Base-by-base conservation (phyloP, 1,140 invertebrate species). In the Platyura marginata region DNA sequence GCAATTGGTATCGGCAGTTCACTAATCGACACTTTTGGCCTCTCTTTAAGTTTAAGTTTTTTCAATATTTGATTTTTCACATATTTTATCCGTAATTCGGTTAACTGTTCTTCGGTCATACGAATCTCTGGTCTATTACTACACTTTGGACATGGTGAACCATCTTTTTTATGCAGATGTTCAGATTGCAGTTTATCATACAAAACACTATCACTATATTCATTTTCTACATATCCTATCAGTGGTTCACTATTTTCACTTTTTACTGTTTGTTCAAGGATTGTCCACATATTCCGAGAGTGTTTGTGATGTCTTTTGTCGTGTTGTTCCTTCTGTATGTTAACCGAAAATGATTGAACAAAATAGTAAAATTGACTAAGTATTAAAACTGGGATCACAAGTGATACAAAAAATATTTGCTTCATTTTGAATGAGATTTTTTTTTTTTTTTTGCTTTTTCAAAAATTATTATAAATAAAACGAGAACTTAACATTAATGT, bases 31-130 rank as follows among this genome's bases (percentile, higher is more conserved):
- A 72, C 68, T 35, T 70, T 68, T 6, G 82, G 82, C 45, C 75
- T 76, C 53, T 77, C 75, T 35, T 73, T 81, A 2, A 87, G 54
- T 43, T 80, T 59, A 35, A 87, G 53, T 54, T 85, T 85, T 56
- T 75, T 77, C 40, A 87, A 55, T 15, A 87, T 86, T 59, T 85
- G 81, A 48, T 81, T 72, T 53, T 86, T 86, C 9, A 85, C 79
- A 46, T 79, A 79, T 54, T 85, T 80, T 32, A 84, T 72, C 41
- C 81, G 60, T 15, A 75, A 49, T n/a, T 65, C 67, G 0, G 68
- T 72, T 9, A 77, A 48, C 42, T 66, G 58, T 43, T 62, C 58
- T 47, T 66, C 64, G 20, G 52, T 63, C 3, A 66, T 56, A n/a
- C 51, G 52, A 16, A 59, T 50, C 20, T 55, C 55, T 13, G 54